phyloP scores from a whole-genome alignment of 2,888 invertebrate species.

The Euspilapteryx auroguttella region DNA sequence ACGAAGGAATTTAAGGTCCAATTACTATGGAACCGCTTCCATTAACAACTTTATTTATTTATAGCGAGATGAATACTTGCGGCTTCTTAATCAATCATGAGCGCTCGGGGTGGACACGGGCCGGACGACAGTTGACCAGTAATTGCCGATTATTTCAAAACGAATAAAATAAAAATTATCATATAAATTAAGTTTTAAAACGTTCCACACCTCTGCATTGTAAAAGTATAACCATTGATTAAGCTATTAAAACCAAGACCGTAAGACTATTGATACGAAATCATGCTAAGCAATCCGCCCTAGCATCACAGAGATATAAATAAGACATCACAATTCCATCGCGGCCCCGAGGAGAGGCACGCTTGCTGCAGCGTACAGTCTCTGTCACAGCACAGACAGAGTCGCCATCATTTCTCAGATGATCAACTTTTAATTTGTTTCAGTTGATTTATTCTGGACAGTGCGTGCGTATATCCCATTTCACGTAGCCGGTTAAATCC shows the following conservation, averaged over 20 bases:
- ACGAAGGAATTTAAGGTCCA: constrained; percentile 40
- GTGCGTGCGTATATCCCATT: constrained; percentile 18
- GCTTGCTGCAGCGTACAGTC: too few species aligned
- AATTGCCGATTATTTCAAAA: constrained; percentile 20
- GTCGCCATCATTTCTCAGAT: too few species aligned
- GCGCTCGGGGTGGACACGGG: constrained; percentile 30
- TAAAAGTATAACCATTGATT: too few species aligned
- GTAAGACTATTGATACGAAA: too few species aligned
- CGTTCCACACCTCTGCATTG: constrained; percentile 1
- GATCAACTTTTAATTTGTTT: too few species aligned
- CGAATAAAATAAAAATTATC: constrained; percentile 11
- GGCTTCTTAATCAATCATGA: constrained; percentile 53
- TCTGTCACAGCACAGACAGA: too few species aligned
- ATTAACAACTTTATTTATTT: constrained; percentile 56
- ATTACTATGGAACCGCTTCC: constrained; percentile 37
- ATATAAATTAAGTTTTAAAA: constrained; percentile 12
- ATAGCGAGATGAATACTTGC: constrained; percentile 46
- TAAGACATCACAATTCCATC: too few species aligned
- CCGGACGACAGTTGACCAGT: constrained; percentile 26
- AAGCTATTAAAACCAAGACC: too few species aligned
- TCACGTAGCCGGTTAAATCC: constrained; percentile 19
- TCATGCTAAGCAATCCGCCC: too few species aligned
- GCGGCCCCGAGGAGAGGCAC: too few species aligned
- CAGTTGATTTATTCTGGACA: constrained; percentile 9
- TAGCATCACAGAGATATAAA: too few species aligned